A percentile compares a stretch with the other conserved stretches of the same genome.
phyloP scores from a whole-genome alignment of 1,140 invertebrate species.

The Bradynema listronoti region DNA sequence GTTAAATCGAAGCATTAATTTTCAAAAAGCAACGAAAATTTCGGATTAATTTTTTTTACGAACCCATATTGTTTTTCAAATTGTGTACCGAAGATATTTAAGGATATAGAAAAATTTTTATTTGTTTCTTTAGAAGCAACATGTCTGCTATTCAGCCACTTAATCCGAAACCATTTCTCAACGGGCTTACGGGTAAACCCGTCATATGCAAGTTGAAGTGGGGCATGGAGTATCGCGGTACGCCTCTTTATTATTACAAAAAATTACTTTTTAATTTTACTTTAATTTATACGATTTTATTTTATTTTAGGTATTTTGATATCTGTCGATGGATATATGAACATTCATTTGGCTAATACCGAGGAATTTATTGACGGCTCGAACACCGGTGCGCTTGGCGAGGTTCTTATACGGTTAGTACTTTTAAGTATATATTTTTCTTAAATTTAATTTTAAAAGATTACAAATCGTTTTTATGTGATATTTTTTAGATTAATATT shows the following conservation, averaged over 20 bases:
- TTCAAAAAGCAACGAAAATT: too few relatives aligned
- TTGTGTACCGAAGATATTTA: too few relatives aligned
- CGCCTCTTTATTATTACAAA: neutral
- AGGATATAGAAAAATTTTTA: too few relatives aligned
- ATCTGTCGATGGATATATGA: conserved; percentile 98
- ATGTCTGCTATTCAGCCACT: conserved; percentile 66
- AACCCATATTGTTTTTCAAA: too few relatives aligned
- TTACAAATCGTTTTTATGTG: neutral
- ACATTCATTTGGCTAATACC: conserved; percentile 93
- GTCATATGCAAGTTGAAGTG: conserved; percentile 97
- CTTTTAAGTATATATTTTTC: conserved; percentile 7
- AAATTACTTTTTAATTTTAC: neutral
- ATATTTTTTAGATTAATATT: neutral
- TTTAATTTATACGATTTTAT: conserved; percentile 11
- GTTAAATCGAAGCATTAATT: too few relatives aligned
- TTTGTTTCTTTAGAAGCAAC: conserved; percentile 8
- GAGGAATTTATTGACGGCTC: conserved; percentile 90
- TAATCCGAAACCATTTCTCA: conserved; percentile 98
- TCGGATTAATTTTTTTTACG: too few relatives aligned
- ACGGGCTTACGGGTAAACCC: conserved; percentile 90
- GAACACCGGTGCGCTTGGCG: conserved; percentile 85
- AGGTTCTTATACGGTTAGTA: conserved; percentile 76
- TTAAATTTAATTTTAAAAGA: neutral
- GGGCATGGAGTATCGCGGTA: conserved; percentile 98
- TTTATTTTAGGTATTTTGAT: conserved; percentile 68